Evolutionary conservation across 2,113 vertebrate species (phyloP).

Genomic region (Pituophis catenifer): DNA sequence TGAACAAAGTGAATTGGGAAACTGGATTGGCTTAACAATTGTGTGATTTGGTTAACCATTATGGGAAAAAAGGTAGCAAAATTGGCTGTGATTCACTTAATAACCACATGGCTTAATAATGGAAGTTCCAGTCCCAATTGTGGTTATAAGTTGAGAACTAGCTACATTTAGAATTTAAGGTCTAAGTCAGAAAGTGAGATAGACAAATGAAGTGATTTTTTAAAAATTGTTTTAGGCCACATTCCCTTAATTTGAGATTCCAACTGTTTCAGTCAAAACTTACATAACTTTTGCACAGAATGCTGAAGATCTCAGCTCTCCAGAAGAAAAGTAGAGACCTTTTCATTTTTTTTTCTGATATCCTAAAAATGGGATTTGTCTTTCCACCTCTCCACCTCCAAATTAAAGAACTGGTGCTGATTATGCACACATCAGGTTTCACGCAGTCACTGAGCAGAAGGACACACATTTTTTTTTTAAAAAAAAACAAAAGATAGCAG

Average conservation of each 20-base stretch:
- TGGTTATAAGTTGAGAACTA: background rate
- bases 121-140: background rate
- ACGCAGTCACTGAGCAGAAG: background rate
- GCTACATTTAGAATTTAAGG: background rate
- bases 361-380: background rate
- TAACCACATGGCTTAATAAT: background rate
- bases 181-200: background rate
- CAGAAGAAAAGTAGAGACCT: background rate
- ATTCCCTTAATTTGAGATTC: background rate
- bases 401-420: background rate
- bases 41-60: background rate
- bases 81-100: background rate
- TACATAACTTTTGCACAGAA: background rate
- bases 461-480: background rate
- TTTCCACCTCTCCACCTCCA: background rate
- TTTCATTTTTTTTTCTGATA: background rate
- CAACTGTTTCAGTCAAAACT: background rate
- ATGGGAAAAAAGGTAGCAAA: background rate
- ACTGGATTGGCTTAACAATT: background rate
- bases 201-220: background rate
- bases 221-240: background rate
- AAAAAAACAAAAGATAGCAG: background rate
- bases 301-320: background rate
- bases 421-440: background rate
- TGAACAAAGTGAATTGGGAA: background rate